phyloP scores from a whole-genome alignment of 2,888 invertebrate genomes.

The Hirudinaria manillensis region DNA sequence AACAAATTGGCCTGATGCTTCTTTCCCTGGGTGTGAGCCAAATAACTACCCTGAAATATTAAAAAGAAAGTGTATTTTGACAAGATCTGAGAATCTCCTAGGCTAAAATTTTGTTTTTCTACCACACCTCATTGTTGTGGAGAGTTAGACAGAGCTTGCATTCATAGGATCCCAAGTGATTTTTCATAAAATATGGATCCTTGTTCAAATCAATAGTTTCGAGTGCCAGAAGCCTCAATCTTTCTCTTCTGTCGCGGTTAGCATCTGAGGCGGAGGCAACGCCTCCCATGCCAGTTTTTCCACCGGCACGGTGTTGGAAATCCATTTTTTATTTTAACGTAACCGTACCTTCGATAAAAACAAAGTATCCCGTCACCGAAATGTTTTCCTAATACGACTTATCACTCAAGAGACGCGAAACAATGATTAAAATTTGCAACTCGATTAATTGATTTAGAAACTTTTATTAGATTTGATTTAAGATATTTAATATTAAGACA shows the following conservation, averaged over 20 bases:
- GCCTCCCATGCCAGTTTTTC: slow-evolving; percentile 98
- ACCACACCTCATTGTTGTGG: slow-evolving; percentile 76
- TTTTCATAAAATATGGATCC: slow-evolving; percentile 99
- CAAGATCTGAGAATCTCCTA: too few relatives aligned
- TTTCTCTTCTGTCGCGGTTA: slow-evolving; percentile 89
- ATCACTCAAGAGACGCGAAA: too few relatives aligned
- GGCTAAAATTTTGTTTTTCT: slow-evolving; percentile 6
- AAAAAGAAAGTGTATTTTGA: too few relatives aligned
- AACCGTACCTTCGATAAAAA: too few relatives aligned
- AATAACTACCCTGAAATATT: slow-evolving; percentile 74
- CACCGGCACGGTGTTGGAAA: slow-evolving; percentile 96
- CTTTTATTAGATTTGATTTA: too few relatives aligned
- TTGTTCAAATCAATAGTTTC: slow-evolving; percentile 98
- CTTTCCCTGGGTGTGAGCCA: slow-evolving; percentile 96
- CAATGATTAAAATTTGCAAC: too few relatives aligned
- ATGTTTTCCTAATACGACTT: too few relatives aligned
- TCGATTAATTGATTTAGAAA: too few relatives aligned
- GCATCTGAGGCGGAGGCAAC: slow-evolving; percentile 98
- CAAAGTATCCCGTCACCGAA: too few relatives aligned
- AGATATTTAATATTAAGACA: too few relatives aligned
- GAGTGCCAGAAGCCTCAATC: slow-evolving; percentile 86
- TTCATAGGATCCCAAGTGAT: slow-evolving; percentile 93
- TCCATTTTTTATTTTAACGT: slow-evolving; percentile 66
- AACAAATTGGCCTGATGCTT: slow-evolving; percentile 95
- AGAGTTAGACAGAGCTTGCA: slow-evolving; percentile 96